Conservation (phyloP, 2,113 vertebrate species). For the Rhagologus leucostigma region DNA sequence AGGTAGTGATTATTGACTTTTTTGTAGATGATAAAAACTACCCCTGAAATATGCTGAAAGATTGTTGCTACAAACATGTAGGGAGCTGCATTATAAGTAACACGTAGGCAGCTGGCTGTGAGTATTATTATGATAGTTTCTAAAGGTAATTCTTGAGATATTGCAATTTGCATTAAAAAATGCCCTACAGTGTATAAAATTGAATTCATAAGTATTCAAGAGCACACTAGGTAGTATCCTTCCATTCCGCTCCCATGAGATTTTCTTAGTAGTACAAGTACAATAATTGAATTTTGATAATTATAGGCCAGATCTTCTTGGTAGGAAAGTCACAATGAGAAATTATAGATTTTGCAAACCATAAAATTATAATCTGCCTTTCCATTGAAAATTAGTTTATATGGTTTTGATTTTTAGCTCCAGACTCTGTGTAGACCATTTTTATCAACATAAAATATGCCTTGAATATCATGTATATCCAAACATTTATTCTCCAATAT, state of each 20-base stretch:
- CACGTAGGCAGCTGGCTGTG: not conserved
- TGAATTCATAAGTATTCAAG: not conserved
- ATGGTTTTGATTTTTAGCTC: not conserved
- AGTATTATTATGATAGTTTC: not conserved
- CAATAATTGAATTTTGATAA: not conserved
- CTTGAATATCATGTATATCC: not conserved
- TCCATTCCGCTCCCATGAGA: not conserved
- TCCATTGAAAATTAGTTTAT: not conserved
- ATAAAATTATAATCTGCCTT: not conserved
- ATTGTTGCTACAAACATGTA: not conserved
- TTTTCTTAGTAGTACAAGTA: not conserved
- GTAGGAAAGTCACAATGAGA: not conserved
- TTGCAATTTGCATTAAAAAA: not conserved
- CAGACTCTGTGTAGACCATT: not conserved
- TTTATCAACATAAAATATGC: not conserved
- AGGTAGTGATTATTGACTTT: not conserved
- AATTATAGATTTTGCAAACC: not conserved
- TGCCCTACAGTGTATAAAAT: not conserved
- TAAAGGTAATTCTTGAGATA: not conserved
- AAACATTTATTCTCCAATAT: not conserved
- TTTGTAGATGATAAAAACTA: not conserved
- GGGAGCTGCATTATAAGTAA: not conserved
- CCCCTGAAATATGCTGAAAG: not conserved
- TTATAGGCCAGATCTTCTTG: not conserved
- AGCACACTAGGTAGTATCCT: not conserved